Evolutionary conservation across 2,888 invertebrate species (phyloP), one percentile per base, ranked within the genome.

Genomic region (Metopia argyrocephala): DNA sequence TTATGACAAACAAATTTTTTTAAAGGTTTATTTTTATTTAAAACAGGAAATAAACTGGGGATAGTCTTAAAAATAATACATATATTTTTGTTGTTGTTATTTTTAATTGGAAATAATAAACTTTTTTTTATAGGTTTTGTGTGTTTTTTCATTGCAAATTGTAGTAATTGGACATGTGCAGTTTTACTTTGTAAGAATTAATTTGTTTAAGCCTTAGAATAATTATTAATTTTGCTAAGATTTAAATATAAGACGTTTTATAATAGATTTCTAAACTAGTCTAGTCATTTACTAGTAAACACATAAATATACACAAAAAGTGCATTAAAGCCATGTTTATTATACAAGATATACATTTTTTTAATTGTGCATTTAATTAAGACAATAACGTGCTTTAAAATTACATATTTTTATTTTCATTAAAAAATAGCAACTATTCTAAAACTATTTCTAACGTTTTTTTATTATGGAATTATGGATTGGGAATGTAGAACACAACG

Each of bases 301-400:
- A 38, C 38, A 38, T 12, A 38, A 38, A 38, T 38, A 38, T 38
- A 38, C 59, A 71, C 50, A 46, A 0, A 27, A 20, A 64, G 64
- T 76, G 76, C 64, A 70, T 31, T 15, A 38, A 38, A 38, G 12
- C 38, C 38, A 38, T 6, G 38, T 38, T 38, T 38, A 5, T 54
- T 54, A 31, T 31, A 21, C 9, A 27, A 48, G 15, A 48, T 48
- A 48, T 27, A 48, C 46, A 20, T 20, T 62, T 65, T 73, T 27
- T 52, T 54, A 66, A 54, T 18, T 20, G 71, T 78, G 78, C 78
- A 78, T 46, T 54, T 61, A 71, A 59, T 45, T 70, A 65, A 71
- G 66, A 18, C 71, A 78, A 78, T 66, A 52, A 78, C 71, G 71
- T 78, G 78, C 78, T 28, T 71, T 31, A 31, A 31, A 31, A 31